Base-by-base conservation (phyloP, 1,140 invertebrate genomes). In the Lasaia peninsularis region DNA sequence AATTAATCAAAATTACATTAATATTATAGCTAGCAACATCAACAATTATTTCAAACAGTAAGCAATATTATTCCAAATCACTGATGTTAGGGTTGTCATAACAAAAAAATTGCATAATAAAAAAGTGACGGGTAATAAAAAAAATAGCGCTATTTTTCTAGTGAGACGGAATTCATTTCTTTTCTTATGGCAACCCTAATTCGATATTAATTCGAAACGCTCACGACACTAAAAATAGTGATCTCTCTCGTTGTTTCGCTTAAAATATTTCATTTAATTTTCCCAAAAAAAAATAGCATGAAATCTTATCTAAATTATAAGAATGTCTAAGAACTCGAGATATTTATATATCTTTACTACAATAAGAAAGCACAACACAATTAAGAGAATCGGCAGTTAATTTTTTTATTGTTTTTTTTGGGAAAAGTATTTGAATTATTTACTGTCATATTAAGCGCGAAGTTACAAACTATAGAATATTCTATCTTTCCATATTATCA, bases 31-130 rank as follows among this genome's bases (percentile, higher is more conserved):
- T 88, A 86, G 75, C 73, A 86, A 83, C 80, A 83, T 80, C 76
- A 82, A 82, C 78, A 83, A 83, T 82, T 77, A 62, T 65, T 63
- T 71, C 56, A 65, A 81, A 86, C 79, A 73, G 62, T 83, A 84
- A 86, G 80, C 80, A 84, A 86, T 78, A 80, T 68, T 65, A 69
- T 71, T 73, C 66, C 68, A 82, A 78, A 77, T 71, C 63, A 62
- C 55, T 33, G 28, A 51, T 59, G 49, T 63, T 62, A 58, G 69
- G 67, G 73, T 71, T 81, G 74, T 76, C 76, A 78, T 57, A 68
- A 37, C 56, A 50, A 68, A 62, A 63, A 64, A 51, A 37, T 21
- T 24, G 11, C 35, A 35, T 37, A 5, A 24, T 54, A 11, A 37
- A 54, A 21, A 24, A 37, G 11, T 54, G 18, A 11, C 33, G n/a